phyloP scores from a whole-genome alignment of 2,888 invertebrate species.

The Clistopyga incitator region DNA sequence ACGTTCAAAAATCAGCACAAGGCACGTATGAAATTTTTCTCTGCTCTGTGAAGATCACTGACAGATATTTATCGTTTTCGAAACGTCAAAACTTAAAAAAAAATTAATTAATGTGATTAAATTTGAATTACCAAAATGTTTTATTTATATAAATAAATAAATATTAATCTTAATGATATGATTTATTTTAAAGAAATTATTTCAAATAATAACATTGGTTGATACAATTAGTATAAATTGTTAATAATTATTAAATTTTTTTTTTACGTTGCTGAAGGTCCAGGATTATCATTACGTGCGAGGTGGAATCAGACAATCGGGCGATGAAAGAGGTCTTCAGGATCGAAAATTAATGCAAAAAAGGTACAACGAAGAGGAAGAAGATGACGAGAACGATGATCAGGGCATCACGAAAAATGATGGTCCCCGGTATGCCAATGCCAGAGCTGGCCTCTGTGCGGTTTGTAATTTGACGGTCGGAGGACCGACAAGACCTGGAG shows the following conservation, averaged over 20 bases:
- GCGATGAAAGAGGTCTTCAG: slow-evolving; percentile 50
- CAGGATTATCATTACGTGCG: slow-evolving; percentile 56
- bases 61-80: not conserved
- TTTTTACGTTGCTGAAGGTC: slow-evolving; percentile 23
- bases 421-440: slow-evolving; percentile 35
- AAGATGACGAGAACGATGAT: slow-evolving; percentile 67
- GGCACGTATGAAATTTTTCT: slow-evolving; percentile 63
- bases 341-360: slow-evolving; percentile 47
- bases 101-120: too few relatives aligned
- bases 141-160: too few relatives aligned
- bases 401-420: slow-evolving; percentile 60
- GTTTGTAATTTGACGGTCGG: slow-evolving; percentile 75
- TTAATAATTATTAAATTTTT: not conserved
- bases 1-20: slow-evolving; percentile 70
- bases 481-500: slow-evolving; percentile 59
- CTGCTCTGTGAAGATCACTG: not conserved
- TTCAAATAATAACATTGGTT: too few relatives aligned
- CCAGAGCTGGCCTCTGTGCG: slow-evolving; percentile 69
- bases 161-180: too few relatives aligned
- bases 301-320: slow-evolving; percentile 52
- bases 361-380: slow-evolving; percentile 40
- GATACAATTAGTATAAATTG: too few relatives aligned
- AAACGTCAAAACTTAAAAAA: too few relatives aligned
- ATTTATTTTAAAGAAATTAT: too few relatives aligned
- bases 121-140: too few relatives aligned